Percentiles rank a stretch among this genome's conserved stretches.
Conservation (phyloP, 2,797 vertebrate species). For the Philypnodon macrostomus region DNA sequence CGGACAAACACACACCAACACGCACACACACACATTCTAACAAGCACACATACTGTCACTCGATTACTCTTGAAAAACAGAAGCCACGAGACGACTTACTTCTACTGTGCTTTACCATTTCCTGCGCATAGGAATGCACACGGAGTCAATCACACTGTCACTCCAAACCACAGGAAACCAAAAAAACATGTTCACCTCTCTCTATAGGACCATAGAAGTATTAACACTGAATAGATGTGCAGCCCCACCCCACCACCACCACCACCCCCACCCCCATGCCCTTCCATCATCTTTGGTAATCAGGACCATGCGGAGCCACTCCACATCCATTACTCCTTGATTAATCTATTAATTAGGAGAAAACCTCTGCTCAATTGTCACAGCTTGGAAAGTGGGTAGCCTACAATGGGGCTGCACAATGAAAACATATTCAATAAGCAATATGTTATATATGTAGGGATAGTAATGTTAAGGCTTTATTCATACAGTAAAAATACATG, state of each 20-base stretch:
- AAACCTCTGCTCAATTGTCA: conserved; percentile 56
- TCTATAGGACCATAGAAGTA: conserved; percentile 4
- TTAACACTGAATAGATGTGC: conserved; percentile 26
- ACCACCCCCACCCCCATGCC: too few relatives aligned
- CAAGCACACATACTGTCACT: conserved; percentile 31
- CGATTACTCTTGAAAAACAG: conserved; percentile 51
- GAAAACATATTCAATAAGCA: too few relatives aligned
- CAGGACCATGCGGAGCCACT: conserved; percentile 68
- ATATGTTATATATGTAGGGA: too few relatives aligned
- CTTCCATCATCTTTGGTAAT: conserved; percentile 63
- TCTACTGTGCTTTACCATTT: conserved; percentile 18
- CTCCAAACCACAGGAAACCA: conserved; percentile 30
- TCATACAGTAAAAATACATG: too few relatives aligned
- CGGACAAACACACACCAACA: conserved; percentile 10
- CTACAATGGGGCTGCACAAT: too few relatives aligned
- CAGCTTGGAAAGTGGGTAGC: neutral
- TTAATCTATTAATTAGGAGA: conserved; percentile 66
- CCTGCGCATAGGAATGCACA: conserved; percentile 11
- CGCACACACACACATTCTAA: conserved; percentile 16
- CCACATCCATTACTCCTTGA: conserved; percentile 69
- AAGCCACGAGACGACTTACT: conserved; percentile 32
- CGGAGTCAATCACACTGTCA: conserved; percentile 11
- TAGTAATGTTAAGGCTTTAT: too few relatives aligned
- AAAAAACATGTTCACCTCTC: neutral
- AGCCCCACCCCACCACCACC: conserved; percentile 38